phyloP scores from a whole-genome alignment of 2,888 invertebrate genomes.

The Priocnemis perturbator region DNA sequence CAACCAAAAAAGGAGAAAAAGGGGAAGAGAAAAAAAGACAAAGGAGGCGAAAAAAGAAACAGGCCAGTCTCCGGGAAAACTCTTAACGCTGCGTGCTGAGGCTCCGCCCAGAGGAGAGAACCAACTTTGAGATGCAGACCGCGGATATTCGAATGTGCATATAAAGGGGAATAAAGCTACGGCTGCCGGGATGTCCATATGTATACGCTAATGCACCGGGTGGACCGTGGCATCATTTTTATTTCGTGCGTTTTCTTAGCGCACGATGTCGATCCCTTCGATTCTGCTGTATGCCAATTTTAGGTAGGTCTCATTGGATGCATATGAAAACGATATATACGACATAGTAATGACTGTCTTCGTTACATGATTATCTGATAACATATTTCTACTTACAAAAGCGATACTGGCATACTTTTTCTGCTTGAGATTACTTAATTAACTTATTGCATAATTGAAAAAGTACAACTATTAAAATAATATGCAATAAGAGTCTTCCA shows the following conservation, averaged over 20 bases:
- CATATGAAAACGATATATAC: too few relatives aligned
- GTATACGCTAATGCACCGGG: constrained; percentile 47
- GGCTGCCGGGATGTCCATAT: constrained; percentile 40
- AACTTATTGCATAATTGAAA: too few relatives aligned
- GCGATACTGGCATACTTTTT: too few relatives aligned
- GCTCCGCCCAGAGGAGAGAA: constrained; percentile 40
- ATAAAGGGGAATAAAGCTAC: constrained; percentile 58
- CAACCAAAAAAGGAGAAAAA: constrained; percentile 22
- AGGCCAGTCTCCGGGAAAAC: constrained; percentile 44
- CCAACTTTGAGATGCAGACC: constrained; percentile 60
- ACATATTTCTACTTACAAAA: too few relatives aligned
- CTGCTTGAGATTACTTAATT: too few relatives aligned
- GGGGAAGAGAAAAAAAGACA: constrained; percentile 17
- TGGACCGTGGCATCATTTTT: constrained; percentile 30
- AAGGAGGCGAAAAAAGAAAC: constrained; percentile 21
- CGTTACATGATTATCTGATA: too few relatives aligned
- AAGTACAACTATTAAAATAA: too few relatives aligned
- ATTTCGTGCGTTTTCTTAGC: constrained; percentile 18
- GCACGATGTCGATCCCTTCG: constrained; percentile 11
- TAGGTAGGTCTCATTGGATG: too few relatives aligned
- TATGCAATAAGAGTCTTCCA: too few relatives aligned
- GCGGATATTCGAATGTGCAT: constrained; percentile 62
- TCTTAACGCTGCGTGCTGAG: constrained; percentile 49
- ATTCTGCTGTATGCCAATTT: not conserved
- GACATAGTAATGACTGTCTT: too few relatives aligned